A percentile compares a stretch with the other conserved stretches of the same genome.
These are phyloP conservation scores for Spodoptera litura DNA, from an alignment of 1,140 invertebrate genomes.

Conservation along the genomic window DNA sequence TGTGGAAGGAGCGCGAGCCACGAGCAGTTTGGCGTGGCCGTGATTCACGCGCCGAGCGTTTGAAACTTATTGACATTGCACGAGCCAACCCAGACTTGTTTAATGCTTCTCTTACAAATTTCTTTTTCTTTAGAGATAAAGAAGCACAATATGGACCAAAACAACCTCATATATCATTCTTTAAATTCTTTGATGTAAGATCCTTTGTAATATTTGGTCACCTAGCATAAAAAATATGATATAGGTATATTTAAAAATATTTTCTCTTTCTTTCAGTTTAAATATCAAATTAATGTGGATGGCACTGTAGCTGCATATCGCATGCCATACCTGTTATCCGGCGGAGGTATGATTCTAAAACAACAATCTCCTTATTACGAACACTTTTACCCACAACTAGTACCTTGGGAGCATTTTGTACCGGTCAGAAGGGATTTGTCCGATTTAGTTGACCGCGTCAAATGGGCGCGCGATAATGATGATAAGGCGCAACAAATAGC, in stretches of 20 bases:
- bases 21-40: constrained; percentile 97
- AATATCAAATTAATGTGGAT: constrained; percentile 98
- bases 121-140: constrained; percentile 97
- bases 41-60: constrained; percentile 93
- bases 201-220: constrained; percentile 27
- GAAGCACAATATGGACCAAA: constrained; percentile 95
- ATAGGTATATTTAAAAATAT: background rate
- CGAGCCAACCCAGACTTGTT: constrained; percentile 92
- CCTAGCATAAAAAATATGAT: background rate
- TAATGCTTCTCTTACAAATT: constrained; percentile 97
- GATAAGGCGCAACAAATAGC: constrained; percentile 90
- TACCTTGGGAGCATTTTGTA: constrained; percentile 93
- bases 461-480: constrained; percentile 94
- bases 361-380: constrained; percentile 97
- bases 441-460: constrained; percentile 92
- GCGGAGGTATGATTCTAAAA: constrained; percentile 95
- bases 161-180: constrained; percentile 95
- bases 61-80: constrained; percentile 94
- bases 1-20: constrained; percentile 92
- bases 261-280: constrained; percentile 90
- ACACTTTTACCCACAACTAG: constrained; percentile 94
- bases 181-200: constrained; percentile 97
- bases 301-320: constrained; percentile 98
- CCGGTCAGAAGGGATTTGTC: constrained; percentile 93
- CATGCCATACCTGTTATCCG: constrained; percentile 95